phyloP scores from a whole-genome alignment of 2,888 invertebrate species.

The Eretmocerus hayati region DNA sequence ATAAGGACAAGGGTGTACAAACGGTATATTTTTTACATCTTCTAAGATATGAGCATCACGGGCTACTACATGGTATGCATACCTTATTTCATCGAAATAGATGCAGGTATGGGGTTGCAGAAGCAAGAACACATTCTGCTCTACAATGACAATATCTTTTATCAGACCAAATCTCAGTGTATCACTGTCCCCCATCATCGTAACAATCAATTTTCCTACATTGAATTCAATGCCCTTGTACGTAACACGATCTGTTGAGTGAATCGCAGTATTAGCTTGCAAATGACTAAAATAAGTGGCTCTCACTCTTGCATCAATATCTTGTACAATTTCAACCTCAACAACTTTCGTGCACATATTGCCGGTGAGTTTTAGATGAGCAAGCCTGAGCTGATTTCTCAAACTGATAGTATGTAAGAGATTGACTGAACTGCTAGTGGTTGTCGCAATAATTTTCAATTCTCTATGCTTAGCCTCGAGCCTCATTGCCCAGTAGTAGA shows the following conservation, averaged over 20 bases:
- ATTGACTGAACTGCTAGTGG: neutral
- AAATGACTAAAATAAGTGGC: neutral
- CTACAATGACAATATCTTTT: neutral
- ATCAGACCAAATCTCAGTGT: neutral
- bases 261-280: neutral
- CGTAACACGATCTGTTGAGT: neutral
- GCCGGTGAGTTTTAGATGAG: neutral
- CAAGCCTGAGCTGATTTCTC: neutral
- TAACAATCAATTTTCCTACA: neutral
- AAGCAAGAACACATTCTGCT: neutral
- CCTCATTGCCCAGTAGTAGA: constrained; percentile 23
- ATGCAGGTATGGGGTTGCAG: neutral
- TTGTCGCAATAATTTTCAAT: neutral
- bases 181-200: neutral
- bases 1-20: no score
- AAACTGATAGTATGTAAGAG: neutral
- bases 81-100: neutral
- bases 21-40: neutral
- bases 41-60: neutral
- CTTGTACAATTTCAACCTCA: neutral
- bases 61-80: neutral
- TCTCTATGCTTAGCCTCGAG: constrained; percentile 19
- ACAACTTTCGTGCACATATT: neutral
- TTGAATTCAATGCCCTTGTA: neutral
- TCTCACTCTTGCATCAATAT: neutral